phyloP scores from a whole-genome alignment of 2,797 vertebrate species.

The Momotus momota region DNA sequence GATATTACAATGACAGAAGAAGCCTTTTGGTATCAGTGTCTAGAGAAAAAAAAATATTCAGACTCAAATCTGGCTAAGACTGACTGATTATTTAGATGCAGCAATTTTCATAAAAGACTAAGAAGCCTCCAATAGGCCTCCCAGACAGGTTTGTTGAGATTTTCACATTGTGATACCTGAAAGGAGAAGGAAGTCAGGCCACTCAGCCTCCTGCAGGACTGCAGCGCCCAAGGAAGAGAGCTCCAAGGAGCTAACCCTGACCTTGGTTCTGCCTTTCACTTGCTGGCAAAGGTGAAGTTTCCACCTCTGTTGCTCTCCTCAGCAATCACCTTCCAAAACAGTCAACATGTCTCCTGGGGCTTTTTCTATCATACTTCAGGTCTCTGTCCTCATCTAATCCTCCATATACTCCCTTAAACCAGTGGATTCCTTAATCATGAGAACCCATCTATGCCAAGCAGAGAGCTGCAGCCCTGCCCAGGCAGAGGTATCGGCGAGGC shows the following conservation, averaged over 20 bases:
- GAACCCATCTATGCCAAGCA: not conserved
- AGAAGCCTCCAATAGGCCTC: not conserved
- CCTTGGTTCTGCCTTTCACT: not conserved
- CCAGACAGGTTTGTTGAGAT: not conserved
- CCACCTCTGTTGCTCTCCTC: not conserved
- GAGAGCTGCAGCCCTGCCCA: not conserved
- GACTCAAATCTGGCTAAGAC: not conserved
- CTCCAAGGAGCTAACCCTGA: not conserved
- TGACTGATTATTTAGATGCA: not conserved
- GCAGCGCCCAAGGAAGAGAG: rapidly evolving
- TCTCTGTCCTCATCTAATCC: not conserved
- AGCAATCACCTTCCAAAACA: not conserved
- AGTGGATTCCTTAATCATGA: not conserved
- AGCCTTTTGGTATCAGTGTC: not conserved
- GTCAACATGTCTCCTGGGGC: not conserved
- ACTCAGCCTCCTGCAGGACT: not conserved
- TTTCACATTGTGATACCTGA: not conserved
- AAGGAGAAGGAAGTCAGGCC: not conserved
- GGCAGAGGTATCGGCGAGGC: not conserved
- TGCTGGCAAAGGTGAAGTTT: not conserved
- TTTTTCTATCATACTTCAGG: not conserved
- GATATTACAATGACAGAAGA: not conserved
- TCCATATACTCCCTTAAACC: not conserved
- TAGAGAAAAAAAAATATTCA: not conserved
- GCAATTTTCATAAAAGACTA: not conserved